These are phyloP conservation scores for Maylandia zebra DNA, from an alignment of 2,113 vertebrate genomes.

Conservation along the genomic window DNA sequence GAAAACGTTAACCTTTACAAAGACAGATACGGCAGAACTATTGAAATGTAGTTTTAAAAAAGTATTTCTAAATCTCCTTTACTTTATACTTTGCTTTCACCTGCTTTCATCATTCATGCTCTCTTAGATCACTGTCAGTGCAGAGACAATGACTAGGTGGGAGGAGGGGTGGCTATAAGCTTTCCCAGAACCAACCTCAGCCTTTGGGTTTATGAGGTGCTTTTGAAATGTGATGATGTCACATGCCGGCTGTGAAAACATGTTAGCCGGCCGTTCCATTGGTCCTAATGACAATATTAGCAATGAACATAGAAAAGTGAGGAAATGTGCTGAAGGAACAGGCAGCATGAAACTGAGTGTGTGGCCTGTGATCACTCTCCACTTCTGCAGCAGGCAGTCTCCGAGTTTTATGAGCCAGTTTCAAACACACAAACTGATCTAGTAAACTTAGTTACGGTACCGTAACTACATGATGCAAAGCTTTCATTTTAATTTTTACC, in stretches of 20 bases:
- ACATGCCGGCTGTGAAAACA: slow-evolving; percentile 62
- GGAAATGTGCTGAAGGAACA: slow-evolving; percentile 8
- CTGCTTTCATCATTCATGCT: background rate
- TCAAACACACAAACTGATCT: background rate
- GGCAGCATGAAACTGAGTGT: background rate
- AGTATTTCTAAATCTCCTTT: background rate
- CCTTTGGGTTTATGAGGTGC: slow-evolving; percentile 47
- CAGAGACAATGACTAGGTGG: slow-evolving; percentile 5
- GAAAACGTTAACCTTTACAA: background rate
- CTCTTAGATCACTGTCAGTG: slow-evolving; percentile 23
- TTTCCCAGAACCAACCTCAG: slow-evolving; percentile 33
- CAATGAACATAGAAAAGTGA: background rate
- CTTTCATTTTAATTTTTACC: background rate
- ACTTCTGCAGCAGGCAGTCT: background rate
- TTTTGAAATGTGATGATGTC: slow-evolving; percentile 58
- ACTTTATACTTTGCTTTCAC: background rate
- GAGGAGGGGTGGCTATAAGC: slow-evolving; percentile 6
- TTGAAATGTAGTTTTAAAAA: background rate
- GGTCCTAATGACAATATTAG: slow-evolving; percentile 44
- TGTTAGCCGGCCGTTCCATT: background rate
- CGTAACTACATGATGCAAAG: background rate
- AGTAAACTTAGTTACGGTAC: background rate
- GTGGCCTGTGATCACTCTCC: slow-evolving; percentile 15
- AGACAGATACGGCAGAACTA: background rate
- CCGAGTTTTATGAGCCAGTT: background rate